These are phyloP conservation scores for Labeo catla DNA, from an alignment of 2,113 vertebrate species.

Conservation along the genomic window DNA sequence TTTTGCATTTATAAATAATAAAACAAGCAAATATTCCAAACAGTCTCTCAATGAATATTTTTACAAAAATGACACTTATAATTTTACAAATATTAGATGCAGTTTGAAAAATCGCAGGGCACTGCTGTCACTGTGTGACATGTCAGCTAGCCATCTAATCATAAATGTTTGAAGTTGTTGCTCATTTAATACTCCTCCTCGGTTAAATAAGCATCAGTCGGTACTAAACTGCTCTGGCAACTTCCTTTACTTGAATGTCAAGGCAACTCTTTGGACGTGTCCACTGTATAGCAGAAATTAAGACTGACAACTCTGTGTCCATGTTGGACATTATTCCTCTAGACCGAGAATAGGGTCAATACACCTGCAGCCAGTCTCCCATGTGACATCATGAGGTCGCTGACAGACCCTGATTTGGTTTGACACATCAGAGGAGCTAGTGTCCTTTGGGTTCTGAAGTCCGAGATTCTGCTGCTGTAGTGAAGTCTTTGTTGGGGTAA, in stretches of 20 bases:
- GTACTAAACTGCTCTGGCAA: background rate
- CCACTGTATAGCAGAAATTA: background rate
- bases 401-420: slow-evolving; percentile 25
- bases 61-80: background rate
- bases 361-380: slow-evolving; percentile 11
- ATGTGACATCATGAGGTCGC: slow-evolving; percentile 23
- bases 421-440: slow-evolving; percentile 35
- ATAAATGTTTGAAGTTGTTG: background rate
- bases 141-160: background rate
- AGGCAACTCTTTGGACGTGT: background rate
- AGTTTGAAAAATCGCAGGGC: background rate
- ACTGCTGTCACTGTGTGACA: background rate
- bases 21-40: background rate
- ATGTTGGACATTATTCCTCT: background rate
- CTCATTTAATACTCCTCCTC: slow-evolving; percentile 8
- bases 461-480: background rate
- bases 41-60: background rate
- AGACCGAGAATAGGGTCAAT: slow-evolving; percentile 23
- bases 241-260: slow-evolving; percentile 25
- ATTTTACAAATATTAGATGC: background rate
- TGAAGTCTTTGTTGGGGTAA: background rate
- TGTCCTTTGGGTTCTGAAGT: slow-evolving; percentile 3
- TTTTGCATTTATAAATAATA: too few relatives aligned
- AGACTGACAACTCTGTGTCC: slow-evolving; percentile 18
- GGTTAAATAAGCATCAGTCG: background rate